Evolutionary conservation across 2,888 invertebrate species (phyloP).

Genomic region (Mayetiola destructor): DNA sequence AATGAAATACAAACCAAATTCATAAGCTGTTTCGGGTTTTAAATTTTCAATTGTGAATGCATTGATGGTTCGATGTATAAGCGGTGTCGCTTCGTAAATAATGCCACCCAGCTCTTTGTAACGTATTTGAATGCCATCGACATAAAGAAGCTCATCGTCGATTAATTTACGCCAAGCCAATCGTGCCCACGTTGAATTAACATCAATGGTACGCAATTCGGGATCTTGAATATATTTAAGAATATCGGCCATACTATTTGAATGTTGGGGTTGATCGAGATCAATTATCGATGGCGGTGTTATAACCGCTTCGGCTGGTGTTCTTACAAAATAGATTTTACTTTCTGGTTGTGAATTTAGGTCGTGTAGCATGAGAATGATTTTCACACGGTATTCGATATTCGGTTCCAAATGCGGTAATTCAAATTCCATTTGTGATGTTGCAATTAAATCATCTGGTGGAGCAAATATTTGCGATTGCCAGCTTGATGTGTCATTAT

Average conservation of each 20-base stretch:
- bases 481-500: slow-evolving; percentile 59
- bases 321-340: slow-evolving; percentile 57
- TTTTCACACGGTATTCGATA: slow-evolving; percentile 69
- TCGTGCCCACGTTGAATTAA: slow-evolving; percentile 63
- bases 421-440: slow-evolving; percentile 73
- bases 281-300: slow-evolving; percentile 43
- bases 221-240: slow-evolving; percentile 51
- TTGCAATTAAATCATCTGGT: slow-evolving; percentile 70
- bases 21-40: slow-evolving; percentile 63
- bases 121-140: slow-evolving; percentile 76
- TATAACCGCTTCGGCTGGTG: slow-evolving; percentile 39
- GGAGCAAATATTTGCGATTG: slow-evolving; percentile 75
- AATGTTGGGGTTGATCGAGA: slow-evolving; percentile 23
- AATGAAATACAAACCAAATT: slow-evolving; percentile 68
- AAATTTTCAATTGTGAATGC: slow-evolving; percentile 63
- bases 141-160: slow-evolving; percentile 64
- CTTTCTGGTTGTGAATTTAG: slow-evolving; percentile 65
- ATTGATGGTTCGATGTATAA: slow-evolving; percentile 69
- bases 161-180: slow-evolving; percentile 70
- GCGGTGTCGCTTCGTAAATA: slow-evolving; percentile 68
- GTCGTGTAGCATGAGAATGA: slow-evolving; percentile 62
- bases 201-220: slow-evolving; percentile 53
- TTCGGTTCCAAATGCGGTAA: slow-evolving; percentile 60
- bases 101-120: slow-evolving; percentile 70
- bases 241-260: slow-evolving; percentile 30